Evolutionary conservation across 2,797 vertebrate species (phyloP), one percentile per base, ranked within the genome.

Genomic region (Pseudomugil tenellus): DNA sequence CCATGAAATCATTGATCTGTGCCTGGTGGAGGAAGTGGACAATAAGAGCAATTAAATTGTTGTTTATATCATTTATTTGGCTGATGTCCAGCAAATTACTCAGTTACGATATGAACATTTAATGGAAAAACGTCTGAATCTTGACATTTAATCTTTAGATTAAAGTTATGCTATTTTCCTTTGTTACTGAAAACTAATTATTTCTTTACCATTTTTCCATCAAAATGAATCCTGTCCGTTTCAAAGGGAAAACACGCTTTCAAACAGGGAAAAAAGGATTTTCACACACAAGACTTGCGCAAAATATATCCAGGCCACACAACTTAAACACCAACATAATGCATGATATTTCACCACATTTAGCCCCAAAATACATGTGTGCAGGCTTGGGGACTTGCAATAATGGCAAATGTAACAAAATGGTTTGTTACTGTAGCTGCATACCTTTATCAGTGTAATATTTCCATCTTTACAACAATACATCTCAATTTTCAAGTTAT

Each of bases 1-100:
- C 98, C 97, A 98, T 99, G 91, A 96, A 95, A 83, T 99, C 97
- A 85, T 92, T 95, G 91, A 97, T 94, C 67, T 97, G 94, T 87
- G 92, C 88, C 98, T 99, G 87, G 60, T 70, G 76, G 58, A 28
- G 70, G 70, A 72, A 49, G 25, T 0, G 35, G 37, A 58, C 23
- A 46, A 25, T 3, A 54, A 32, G 4, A 39, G 35, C 19, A 7
- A 11, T 66, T 28, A 55, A 51, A 25, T 5, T 54, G 26, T 26
- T 46, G 13, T 26, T 54, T 31, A 21, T 39, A 17, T 23, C 9
- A 53, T 53, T 9, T 8, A 53, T 53, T 17, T 16, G 16, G 26
- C 25, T 16, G 16, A 29, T 26, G 6, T 26, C 25, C 26, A 26
- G 26, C 14, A 17, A 5, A 53, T 53, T 8, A 28, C 16, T 16